Evolutionary conservation across 1,140 invertebrate species (phyloP).

Genomic region (Aplysia californica): DNA sequence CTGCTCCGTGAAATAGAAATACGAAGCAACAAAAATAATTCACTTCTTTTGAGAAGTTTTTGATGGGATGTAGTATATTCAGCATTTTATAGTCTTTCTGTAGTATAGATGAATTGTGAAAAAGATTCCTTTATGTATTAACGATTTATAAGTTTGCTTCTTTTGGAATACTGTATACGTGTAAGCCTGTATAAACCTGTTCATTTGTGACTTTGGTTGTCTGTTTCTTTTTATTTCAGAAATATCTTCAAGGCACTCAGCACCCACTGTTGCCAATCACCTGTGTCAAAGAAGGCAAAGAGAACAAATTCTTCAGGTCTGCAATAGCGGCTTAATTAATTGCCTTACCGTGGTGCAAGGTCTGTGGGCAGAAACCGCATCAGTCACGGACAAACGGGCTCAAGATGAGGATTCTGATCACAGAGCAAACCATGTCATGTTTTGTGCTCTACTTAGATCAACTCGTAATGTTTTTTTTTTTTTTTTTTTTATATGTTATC

Average conservation of each 20-base stretch:
- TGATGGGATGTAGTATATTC: not conserved
- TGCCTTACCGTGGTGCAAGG: not conserved
- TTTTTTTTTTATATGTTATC: not conserved
- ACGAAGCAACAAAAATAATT: not conserved
- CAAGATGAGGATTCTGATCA: not conserved
- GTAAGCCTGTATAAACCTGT: no score
- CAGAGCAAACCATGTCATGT: not conserved
- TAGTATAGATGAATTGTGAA: no score
- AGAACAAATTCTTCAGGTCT: conserved; percentile 15
- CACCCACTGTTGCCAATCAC: conserved; percentile 6
- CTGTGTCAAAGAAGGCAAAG: not conserved
- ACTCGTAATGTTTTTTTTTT: not conserved
- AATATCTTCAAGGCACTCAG: not conserved
- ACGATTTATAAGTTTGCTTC: no score
- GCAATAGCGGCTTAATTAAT: conserved; percentile 15
- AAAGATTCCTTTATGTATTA: no score
- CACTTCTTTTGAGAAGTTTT: not conserved
- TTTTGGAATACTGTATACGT: no score
- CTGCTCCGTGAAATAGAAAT: not conserved
- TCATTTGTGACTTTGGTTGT: not conserved
- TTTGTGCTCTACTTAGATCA: not conserved
- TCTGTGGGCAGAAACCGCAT: not conserved
- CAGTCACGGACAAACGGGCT: not conserved
- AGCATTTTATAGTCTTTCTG: not conserved
- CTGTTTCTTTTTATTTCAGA: conserved; percentile 2